Percentiles rank a stretch among this genome's conserved stretches.
Conservation (phyloP, 2,888 invertebrate species). For the Monoplex corrugatus region DNA sequence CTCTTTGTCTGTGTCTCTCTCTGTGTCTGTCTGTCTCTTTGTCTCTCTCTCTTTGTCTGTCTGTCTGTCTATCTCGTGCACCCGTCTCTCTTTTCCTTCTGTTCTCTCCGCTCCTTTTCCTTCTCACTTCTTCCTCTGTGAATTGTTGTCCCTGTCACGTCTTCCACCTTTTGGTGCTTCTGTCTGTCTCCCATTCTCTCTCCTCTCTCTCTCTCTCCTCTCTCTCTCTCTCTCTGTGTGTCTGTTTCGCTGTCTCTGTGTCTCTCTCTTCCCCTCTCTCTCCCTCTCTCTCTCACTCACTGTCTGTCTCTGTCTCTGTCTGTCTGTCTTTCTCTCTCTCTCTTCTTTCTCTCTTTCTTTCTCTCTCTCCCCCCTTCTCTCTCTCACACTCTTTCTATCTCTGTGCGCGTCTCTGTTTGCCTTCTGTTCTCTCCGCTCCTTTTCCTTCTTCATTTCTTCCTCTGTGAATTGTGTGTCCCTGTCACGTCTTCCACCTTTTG, state of each 20-base stretch:
- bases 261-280: neutral
- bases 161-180: too few relatives aligned
- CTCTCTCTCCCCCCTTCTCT: neutral
- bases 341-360: neutral
- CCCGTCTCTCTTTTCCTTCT: too few relatives aligned
- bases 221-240: conserved; percentile 15
- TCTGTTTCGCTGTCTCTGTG: neutral
- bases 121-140: too few relatives aligned
- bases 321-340: neutral
- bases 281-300: neutral
- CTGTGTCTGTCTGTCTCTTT: too few relatives aligned
- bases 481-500: too few relatives aligned
- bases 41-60: too few relatives aligned
- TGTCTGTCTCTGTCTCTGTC: neutral
- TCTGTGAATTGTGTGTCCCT: neutral
- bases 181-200: neutral
- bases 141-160: too few relatives aligned
- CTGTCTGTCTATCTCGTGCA: too few relatives aligned
- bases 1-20: too few relatives aligned
- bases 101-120: too few relatives aligned
- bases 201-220: conserved; percentile 16
- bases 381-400: neutral
- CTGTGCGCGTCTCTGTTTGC: neutral
- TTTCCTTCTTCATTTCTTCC: neutral
- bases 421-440: neutral